Conservation (phyloP, 1,140 invertebrate species). For the Mya arenaria region DNA sequence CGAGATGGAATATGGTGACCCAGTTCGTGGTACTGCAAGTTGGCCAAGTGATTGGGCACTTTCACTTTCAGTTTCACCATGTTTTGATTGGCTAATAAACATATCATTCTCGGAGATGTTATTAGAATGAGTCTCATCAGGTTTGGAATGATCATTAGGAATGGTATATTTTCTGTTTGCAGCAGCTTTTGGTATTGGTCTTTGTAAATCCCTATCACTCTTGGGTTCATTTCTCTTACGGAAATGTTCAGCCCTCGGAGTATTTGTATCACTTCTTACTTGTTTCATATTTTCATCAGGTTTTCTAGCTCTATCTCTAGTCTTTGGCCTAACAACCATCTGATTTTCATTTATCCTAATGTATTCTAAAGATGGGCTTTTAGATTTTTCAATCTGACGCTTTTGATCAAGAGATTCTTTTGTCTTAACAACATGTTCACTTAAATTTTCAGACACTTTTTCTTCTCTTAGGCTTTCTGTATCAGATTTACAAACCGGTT, state of each 20-base stretch:
- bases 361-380: constrained; percentile 16
- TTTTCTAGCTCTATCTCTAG: constrained; percentile 3
- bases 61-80: no score
- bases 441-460: no score
- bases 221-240: not conserved
- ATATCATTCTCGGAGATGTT: no score
- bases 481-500: constrained; percentile 4
- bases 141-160: no score
- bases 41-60: no score
- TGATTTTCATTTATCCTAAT: constrained; percentile 1
- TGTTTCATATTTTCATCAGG: constrained; percentile 9
- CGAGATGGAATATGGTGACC: constrained; percentile 53
- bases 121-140: no score
- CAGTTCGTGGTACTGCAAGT: constrained; percentile 11
- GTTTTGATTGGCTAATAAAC: no score
- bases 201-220: no score
- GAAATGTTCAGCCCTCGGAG: not conserved
- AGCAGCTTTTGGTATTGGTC: no score
- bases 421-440: constrained; percentile 42
- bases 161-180: no score
- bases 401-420: constrained; percentile 45
- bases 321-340: constrained; percentile 17
- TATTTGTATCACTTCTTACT: constrained; percentile 1
- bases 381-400: constrained; percentile 7
- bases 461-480: no score